Conservation (phyloP, 2,113 vertebrate species). For the Natator depressus region DNA sequence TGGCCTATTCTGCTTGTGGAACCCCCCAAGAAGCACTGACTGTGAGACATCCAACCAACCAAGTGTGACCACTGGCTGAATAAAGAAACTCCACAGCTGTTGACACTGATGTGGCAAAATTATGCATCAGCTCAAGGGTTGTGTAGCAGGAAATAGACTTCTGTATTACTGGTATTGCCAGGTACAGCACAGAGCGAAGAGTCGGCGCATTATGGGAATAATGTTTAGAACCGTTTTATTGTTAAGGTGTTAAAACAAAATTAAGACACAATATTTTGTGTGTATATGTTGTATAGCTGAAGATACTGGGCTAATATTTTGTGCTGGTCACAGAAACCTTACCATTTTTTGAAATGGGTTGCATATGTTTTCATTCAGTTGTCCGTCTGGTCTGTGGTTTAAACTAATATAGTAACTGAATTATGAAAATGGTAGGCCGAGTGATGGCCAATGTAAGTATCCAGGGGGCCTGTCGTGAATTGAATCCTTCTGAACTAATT, state of each 20-base stretch:
- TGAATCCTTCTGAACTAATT: slow-evolving; percentile 52
- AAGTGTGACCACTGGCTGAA: background rate
- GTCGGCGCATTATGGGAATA: slow-evolving; percentile 27
- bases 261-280: slow-evolving; percentile 44
- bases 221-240: slow-evolving; percentile 58
- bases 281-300: slow-evolving; percentile 69
- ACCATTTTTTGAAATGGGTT: slow-evolving; percentile 61
- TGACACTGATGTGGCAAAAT: slow-evolving; percentile 25
- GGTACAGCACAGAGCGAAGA: slow-evolving; percentile 29
- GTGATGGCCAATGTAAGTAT: slow-evolving; percentile 17
- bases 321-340: slow-evolving; percentile 73
- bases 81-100: slow-evolving; percentile 45
- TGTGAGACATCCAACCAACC: slow-evolving; percentile 7
- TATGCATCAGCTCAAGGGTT: slow-evolving; percentile 25
- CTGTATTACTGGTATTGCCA: background rate
- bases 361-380: slow-evolving; percentile 50
- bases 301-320: slow-evolving; percentile 66
- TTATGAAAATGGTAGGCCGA: slow-evolving; percentile 41
- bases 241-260: slow-evolving; percentile 57
- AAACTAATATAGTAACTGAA: slow-evolving; percentile 66
- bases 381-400: slow-evolving; percentile 47
- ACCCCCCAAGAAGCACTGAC: slow-evolving; percentile 87
- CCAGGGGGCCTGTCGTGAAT: slow-evolving; percentile 42
- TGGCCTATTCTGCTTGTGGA: slow-evolving; percentile 94
- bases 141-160: slow-evolving; percentile 28